Conservation (phyloP, 2,888 invertebrate genomes). For the Oconnorella tubifera region DNA sequence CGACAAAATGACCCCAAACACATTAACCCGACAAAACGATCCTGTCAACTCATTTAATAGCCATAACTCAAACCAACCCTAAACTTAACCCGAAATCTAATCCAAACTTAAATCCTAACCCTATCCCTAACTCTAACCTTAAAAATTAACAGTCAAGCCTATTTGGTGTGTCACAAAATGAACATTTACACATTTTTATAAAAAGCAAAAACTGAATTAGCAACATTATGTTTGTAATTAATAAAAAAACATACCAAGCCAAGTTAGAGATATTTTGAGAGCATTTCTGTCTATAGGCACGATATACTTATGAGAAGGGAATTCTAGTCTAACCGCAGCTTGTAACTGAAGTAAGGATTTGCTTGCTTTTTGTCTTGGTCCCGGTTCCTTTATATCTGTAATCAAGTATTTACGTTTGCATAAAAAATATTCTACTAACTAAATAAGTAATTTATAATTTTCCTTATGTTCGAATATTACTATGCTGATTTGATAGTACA, state of each 20-base stretch:
- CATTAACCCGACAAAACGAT: no score
- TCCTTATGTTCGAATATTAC: no score
- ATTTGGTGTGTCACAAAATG: no score
- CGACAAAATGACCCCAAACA: no score
- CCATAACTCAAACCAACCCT: no score
- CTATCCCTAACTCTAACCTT: no score
- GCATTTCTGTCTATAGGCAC: conserved; percentile 19
- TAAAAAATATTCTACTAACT: background rate
- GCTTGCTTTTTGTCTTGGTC: conserved; percentile 43
- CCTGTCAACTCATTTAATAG: no score
- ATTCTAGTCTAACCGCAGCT: conserved; percentile 66
- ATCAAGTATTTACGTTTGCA: background rate
- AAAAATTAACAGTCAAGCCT: no score
- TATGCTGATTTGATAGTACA: no score
- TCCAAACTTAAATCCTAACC: no score
- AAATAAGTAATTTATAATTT: no score
- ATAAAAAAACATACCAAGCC: conserved; percentile 25
- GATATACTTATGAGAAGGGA: conserved; percentile 20
- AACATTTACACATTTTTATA: background rate
- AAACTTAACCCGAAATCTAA: no score
- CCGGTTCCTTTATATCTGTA: background rate
- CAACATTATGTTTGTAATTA: background rate
- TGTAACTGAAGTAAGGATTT: conserved; percentile 65
- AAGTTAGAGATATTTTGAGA: conserved; percentile 26
- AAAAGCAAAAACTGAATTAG: background rate